Percentiles rank a stretch among this genome's conserved stretches.
phyloP scores from a whole-genome alignment of 2,888 invertebrate species.

The Bursaphelenchus okinawaensis region DNA sequence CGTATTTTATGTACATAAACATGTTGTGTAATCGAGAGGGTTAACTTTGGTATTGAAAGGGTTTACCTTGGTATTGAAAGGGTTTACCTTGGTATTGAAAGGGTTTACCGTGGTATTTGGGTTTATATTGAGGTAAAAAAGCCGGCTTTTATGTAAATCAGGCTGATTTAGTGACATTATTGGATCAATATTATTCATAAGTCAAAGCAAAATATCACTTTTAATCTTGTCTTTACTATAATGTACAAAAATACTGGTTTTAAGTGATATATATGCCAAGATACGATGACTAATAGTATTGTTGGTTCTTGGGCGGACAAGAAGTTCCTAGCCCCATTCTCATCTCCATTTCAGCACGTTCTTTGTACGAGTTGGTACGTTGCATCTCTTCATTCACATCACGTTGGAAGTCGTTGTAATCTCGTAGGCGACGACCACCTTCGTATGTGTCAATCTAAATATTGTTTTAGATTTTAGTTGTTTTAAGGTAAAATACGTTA shows the following conservation, averaged over 20 bases:
- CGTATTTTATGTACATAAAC: background rate
- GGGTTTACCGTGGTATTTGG: too few relatives aligned
- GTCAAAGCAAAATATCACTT: too few relatives aligned
- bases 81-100: too few relatives aligned
- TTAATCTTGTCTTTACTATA: too few relatives aligned
- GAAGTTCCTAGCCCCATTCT: background rate
- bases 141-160: too few relatives aligned
- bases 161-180: too few relatives aligned
- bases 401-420: conserved; percentile 1
- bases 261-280: background rate
- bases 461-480: background rate
- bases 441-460: background rate
- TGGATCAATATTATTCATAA: too few relatives aligned
- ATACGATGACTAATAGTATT: background rate
- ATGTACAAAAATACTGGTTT: too few relatives aligned
- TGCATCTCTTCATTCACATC: conserved; percentile 16
- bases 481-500: background rate
- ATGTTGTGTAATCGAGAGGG: background rate
- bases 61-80: too few relatives aligned
- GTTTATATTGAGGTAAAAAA: too few relatives aligned
- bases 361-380: conserved; percentile 17
- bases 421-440: background rate
- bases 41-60: too few relatives aligned
- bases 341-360: conserved; percentile 16
- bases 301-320: background rate